phyloP scores from a whole-genome alignment of 2,888 invertebrate species.

The Drosophila nigricruria region DNA sequence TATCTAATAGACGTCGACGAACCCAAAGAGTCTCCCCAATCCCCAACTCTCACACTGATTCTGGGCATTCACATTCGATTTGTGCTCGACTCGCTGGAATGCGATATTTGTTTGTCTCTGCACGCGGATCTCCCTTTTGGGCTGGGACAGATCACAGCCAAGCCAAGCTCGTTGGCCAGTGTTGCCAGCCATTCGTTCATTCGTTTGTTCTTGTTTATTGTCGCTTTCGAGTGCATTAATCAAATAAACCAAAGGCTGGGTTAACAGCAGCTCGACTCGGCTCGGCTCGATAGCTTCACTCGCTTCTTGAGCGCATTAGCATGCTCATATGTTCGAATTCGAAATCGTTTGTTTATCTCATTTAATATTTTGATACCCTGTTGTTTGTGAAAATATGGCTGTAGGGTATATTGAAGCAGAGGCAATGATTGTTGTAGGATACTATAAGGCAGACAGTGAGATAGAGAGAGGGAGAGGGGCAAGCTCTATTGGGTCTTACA shows the following conservation, averaged over 20 bases:
- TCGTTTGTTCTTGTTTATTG: slow-evolving; percentile 75
- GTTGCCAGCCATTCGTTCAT: slow-evolving; percentile 33
- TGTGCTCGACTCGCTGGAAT: slow-evolving; percentile 53
- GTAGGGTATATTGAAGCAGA: neutral
- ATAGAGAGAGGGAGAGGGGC: neutral
- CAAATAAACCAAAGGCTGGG: slow-evolving; percentile 55
- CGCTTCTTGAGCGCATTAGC: slow-evolving; percentile 62
- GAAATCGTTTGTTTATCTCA: slow-evolving; percentile 58
- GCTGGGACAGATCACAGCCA: slow-evolving; percentile 1
- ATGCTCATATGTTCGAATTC: slow-evolving; percentile 60
- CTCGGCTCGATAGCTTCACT: neutral
- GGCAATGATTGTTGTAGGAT: neutral
- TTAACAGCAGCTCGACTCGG: slow-evolving; percentile 3
- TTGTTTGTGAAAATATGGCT: neutral
- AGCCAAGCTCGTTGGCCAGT: neutral
- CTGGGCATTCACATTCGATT: slow-evolving; percentile 48
- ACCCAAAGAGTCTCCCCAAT: neutral
- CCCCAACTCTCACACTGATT: slow-evolving; percentile 23
- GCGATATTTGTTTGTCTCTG: slow-evolving; percentile 71
- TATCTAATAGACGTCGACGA: slow-evolving; percentile 69
- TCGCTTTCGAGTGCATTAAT: slow-evolving; percentile 81
- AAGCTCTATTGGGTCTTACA: too few relatives aligned
- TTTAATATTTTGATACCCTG: slow-evolving; percentile 47
- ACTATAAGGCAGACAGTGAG: neutral
- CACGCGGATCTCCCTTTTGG: slow-evolving; percentile 13